These are phyloP conservation scores for Azemiops feae DNA, from an alignment of 2,113 vertebrate genomes.

Conservation along the genomic window DNA sequence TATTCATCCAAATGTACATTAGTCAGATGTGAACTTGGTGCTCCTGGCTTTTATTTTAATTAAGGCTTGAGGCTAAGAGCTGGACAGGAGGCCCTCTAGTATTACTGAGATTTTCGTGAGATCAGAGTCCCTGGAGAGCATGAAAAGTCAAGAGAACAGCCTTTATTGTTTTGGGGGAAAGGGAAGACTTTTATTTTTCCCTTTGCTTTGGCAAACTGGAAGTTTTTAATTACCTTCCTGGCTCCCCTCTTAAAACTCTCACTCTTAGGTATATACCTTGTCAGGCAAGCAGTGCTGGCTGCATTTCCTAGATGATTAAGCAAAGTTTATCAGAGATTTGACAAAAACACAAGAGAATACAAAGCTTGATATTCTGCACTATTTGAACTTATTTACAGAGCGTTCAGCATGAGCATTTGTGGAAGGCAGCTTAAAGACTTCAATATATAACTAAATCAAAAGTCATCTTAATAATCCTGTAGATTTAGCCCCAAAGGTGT, in stretches of 20 bases:
- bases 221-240: constrained; percentile 29
- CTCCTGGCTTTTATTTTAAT: constrained; percentile 32
- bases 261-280: not conserved
- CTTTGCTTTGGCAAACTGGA: constrained; percentile 17
- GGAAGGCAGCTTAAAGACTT: not conserved
- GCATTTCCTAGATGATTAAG: not conserved
- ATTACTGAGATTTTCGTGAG: constrained; percentile 26
- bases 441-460: not conserved
- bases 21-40: not conserved
- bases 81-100: not conserved
- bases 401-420: not conserved
- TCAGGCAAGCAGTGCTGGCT: not conserved
- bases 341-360: not conserved
- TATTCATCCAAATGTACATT: not conserved
- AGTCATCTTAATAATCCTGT: not conserved
- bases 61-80: not conserved
- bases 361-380: not conserved
- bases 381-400: not conserved
- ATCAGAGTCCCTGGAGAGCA: not conserved
- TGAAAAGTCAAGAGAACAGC: constrained; percentile 24
- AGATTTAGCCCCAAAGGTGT: not conserved
- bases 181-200: not conserved
- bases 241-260: not conserved
- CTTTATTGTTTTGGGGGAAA: constrained; percentile 10
- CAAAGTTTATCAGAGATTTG: not conserved